Evolutionary conservation across 2,113 vertebrate species (phyloP).

Genomic region (Phalacrocorax pelagicus): DNA sequence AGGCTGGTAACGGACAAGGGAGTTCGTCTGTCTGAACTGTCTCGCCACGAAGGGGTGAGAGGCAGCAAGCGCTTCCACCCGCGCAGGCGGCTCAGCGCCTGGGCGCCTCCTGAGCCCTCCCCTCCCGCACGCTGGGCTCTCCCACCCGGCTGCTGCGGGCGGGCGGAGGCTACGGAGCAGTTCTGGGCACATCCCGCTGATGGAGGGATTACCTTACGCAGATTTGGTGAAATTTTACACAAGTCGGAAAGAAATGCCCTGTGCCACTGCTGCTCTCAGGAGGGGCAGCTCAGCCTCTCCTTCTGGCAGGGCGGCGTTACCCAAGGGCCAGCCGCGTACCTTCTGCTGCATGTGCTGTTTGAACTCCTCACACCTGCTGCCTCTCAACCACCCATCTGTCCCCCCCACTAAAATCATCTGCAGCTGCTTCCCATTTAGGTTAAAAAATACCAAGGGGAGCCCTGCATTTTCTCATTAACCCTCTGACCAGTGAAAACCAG

Average conservation of each 20-base stretch:
- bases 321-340: fast-evolving
- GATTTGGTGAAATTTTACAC: background rate
- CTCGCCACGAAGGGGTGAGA: background rate
- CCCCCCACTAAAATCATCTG: background rate
- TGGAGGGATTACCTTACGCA: fast-evolving
- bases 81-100: fast-evolving
- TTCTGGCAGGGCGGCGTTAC: fast-evolving
- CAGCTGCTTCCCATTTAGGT: background rate
- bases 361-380: background rate
- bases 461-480: background rate
- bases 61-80: background rate
- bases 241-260: background rate
- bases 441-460: background rate
- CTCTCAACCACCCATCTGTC: background rate
- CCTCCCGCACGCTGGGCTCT: background rate
- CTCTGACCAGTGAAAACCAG: background rate
- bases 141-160: background rate
- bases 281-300: background rate
- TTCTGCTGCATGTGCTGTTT: background rate
- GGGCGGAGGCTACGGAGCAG: background rate
- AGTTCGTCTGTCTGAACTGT: background rate
- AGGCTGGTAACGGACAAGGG: background rate
- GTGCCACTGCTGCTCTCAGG: fast-evolving
- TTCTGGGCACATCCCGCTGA: background rate
- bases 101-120: background rate